Evolutionary conservation across 30 jellyfish, hydroid and myxozoan species (phyloP).

Genomic region (Hydractinia symbiolongicarpus): DNA sequence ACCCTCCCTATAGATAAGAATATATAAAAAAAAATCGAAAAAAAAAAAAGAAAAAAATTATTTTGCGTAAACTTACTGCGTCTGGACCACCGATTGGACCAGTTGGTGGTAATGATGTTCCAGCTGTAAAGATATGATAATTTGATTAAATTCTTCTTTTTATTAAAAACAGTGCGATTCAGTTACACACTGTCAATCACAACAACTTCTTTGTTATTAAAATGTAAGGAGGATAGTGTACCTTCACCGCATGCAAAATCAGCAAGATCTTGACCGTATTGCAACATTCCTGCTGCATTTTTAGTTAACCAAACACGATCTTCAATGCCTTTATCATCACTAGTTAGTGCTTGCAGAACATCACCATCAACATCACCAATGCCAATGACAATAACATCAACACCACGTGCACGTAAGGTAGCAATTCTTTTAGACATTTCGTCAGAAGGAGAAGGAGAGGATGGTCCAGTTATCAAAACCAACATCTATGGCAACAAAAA

Average conservation of each 20-base stretch:
- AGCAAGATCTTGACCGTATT: conserved; percentile 62
- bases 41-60: background rate
- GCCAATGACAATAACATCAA: conserved; percentile 66
- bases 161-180: too few relatives aligned
- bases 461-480: conserved; percentile 1
- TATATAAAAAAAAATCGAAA: background rate
- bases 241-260: conserved; percentile 88
- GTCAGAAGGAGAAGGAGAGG: background rate
- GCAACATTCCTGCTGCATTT: conserved; percentile 45
- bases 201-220: too few relatives aligned
- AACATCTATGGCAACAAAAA: conserved; percentile 5
- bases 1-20: conserved; percentile 50
- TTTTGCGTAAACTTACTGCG: background rate
- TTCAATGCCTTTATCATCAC: conserved; percentile 35
- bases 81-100: background rate
- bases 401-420: conserved; percentile 25
- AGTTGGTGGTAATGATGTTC: conserved; percentile 22
- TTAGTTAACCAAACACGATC: conserved; percentile 65
- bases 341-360: conserved; percentile 55
- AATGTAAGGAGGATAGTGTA: background rate
- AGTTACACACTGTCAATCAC: too few relatives aligned
- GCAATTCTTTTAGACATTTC: conserved; percentile 1
- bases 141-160: background rate
- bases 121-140: conserved; percentile 14
- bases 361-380: conserved; percentile 49